phyloP scores from a whole-genome alignment of 2,888 invertebrate species.

The Prenolepis imparis region DNA sequence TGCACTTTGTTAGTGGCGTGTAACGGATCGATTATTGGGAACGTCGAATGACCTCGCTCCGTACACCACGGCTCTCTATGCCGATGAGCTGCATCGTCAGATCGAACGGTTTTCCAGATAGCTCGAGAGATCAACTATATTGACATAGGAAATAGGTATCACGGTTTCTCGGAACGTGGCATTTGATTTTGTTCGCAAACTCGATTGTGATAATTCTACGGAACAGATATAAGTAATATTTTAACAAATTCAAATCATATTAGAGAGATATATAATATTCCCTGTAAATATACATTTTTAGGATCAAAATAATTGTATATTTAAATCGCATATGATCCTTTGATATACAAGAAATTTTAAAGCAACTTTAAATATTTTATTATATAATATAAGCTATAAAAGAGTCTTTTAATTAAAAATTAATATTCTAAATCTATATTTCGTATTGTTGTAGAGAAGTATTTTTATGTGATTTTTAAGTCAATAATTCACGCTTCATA shows the following conservation, averaged over 20 bases:
- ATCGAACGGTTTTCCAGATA: slow-evolving; percentile 42
- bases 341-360: background rate
- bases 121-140: slow-evolving; percentile 17
- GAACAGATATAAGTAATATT: background rate
- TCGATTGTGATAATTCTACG: background rate
- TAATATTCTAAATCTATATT: no score
- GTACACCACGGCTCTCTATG: slow-evolving; percentile 36
- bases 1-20: slow-evolving; percentile 60
- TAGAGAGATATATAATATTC: background rate
- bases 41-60: slow-evolving; percentile 55
- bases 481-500: no score
- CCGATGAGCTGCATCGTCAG: slow-evolving; percentile 28
- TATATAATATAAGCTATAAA: background rate
- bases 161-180: background rate
- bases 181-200: background rate
- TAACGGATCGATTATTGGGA: slow-evolving; percentile 71
- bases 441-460: no score
- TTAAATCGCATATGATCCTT: background rate
- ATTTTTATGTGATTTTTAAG: no score
- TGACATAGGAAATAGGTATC: slow-evolving; percentile 10
- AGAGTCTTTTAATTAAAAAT: background rate
- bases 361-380: background rate
- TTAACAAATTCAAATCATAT: background rate
- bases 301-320: background rate
- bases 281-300: background rate